Evolutionary conservation across 2,888 invertebrate genomes (phyloP).

Genomic region (Laothoe populi): DNA sequence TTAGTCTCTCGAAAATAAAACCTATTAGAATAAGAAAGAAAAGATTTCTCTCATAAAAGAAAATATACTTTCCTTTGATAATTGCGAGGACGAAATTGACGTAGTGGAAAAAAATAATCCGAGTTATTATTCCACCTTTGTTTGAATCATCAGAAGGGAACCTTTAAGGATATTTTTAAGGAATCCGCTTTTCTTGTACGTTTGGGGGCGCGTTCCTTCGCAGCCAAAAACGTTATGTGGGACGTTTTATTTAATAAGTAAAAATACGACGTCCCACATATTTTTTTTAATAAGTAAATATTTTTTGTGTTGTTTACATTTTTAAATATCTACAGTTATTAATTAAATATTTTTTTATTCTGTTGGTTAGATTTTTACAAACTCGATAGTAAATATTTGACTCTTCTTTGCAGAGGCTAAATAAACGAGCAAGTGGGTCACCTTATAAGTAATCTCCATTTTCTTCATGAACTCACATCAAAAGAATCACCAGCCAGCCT

Average conservation of each 20-base stretch:
- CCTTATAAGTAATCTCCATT: too few relatives aligned
- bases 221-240: not conserved
- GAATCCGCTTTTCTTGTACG: slow-evolving; percentile 53
- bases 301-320: too few relatives aligned
- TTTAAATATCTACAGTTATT: too few relatives aligned
- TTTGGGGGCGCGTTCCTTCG: slow-evolving; percentile 30
- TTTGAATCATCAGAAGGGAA: slow-evolving; percentile 62
- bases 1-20: slow-evolving; percentile 19
- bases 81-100: slow-evolving; percentile 54
- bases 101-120: slow-evolving; percentile 48
- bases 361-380: too few relatives aligned
- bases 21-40: slow-evolving; percentile 25
- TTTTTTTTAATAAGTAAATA: not conserved
- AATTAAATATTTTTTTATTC: too few relatives aligned
- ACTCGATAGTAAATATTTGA: too few relatives aligned
- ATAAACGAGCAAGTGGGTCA: too few relatives aligned
- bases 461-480: too few relatives aligned
- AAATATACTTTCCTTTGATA: slow-evolving; percentile 54
- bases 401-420: too few relatives aligned
- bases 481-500: too few relatives aligned
- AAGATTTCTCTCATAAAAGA: slow-evolving; percentile 35
- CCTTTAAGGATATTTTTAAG: slow-evolving; percentile 52
- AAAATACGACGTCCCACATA: too few relatives aligned
- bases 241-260: not conserved
- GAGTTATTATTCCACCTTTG: slow-evolving; percentile 64